Conservation (phyloP, 1,140 invertebrate genomes). For the Drosophila elegans region DNA sequence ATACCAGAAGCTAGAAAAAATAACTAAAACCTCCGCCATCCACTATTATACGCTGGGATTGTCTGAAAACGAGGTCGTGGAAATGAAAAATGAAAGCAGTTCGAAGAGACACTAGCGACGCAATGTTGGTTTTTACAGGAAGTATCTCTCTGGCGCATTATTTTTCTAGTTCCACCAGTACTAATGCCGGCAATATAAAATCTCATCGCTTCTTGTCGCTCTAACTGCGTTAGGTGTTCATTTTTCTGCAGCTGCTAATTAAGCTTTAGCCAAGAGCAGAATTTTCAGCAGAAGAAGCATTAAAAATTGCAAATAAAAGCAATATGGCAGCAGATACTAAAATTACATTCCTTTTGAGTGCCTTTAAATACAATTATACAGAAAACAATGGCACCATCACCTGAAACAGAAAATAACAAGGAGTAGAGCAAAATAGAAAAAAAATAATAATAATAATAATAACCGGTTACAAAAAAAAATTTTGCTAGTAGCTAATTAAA, state of each 20-base stretch:
- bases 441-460: no score
- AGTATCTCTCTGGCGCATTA: background rate
- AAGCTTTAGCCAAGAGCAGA: conserved; percentile 31
- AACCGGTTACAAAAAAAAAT: background rate
- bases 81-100: conserved; percentile 84
- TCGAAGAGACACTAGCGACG: conserved; percentile 57
- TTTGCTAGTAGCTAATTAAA: conserved; percentile 3
- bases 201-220: conserved; percentile 35
- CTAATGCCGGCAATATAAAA: conserved; percentile 59
- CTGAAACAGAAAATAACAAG: background rate
- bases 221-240: conserved; percentile 16
- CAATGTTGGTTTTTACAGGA: conserved; percentile 55
- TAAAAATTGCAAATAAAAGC: background rate
- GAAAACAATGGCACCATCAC: conserved; percentile 16
- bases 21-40: conserved; percentile 47
- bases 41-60: conserved; percentile 18
- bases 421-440: conserved; percentile 22
- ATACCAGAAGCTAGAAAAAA: conserved; percentile 16
- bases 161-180: conserved; percentile 4
- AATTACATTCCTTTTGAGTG: conserved; percentile 56
- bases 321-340: conserved; percentile 21
- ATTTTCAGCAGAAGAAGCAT: background rate
- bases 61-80: conserved; percentile 79
- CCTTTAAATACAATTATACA: conserved; percentile 58
- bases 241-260: conserved; percentile 47